Conservation (phyloP, 2,113 vertebrate species). For the mouse (Mus musculus) region GRCm39 chr6:40873501-40874000, state of each 20-base stretch:
- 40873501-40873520: background rate
- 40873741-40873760: too few species aligned
- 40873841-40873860: background rate
- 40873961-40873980: background rate
- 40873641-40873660: background rate
- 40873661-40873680: background rate
- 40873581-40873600: background rate
- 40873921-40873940: background rate
- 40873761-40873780: background rate
- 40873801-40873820: background rate
- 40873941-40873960: background rate
- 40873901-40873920: background rate
- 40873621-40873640: background rate
- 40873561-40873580: background rate
- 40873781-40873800: background rate
- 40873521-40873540: background rate
- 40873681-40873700: background rate
- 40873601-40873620: background rate
- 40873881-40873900: constrained; percentile 8
- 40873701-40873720: background rate
- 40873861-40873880: background rate
- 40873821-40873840: background rate
- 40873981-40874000: background rate
- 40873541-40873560: background rate
- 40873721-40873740: background rate